Conservation (phyloP, 2,797 vertebrate species). For the Lemur catta region DNA sequence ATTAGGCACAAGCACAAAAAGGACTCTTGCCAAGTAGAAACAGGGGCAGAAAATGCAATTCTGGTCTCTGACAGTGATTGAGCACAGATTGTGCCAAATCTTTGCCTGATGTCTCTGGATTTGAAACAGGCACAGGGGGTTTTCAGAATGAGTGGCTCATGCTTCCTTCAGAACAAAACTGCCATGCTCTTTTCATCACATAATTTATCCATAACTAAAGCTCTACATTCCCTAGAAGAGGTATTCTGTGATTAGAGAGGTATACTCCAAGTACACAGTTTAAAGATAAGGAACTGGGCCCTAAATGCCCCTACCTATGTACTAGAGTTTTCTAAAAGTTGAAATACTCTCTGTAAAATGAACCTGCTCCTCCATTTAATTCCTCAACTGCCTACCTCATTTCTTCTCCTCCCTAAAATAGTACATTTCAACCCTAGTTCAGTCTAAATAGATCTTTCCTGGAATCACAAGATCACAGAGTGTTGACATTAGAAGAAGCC, state of each 20-base stretch:
- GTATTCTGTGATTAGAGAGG: background rate
- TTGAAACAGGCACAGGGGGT: background rate
- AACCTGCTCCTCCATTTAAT: background rate
- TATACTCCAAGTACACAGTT: background rate
- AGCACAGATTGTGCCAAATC: slow-evolving; percentile 19
- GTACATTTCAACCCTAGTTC: background rate
- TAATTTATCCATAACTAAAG: background rate
- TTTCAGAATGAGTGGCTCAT: background rate
- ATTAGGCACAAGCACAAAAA: slow-evolving; percentile 21
- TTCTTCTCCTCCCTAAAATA: background rate
- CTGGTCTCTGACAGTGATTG: slow-evolving; percentile 35
- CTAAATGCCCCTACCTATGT: background rate
- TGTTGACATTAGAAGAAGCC: background rate
- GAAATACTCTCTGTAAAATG: background rate
- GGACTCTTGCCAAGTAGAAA: slow-evolving; percentile 12
- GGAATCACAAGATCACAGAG: background rate
- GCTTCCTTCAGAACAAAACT: background rate
- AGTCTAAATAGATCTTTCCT: background rate
- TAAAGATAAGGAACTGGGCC: background rate
- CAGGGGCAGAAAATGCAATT: slow-evolving; percentile 14
- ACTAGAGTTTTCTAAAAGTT: background rate
- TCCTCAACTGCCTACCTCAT: background rate
- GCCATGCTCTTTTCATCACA: background rate
- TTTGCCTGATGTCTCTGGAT: background rate
- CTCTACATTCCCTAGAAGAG: background rate